A percentile compares a stretch with the other conserved stretches of the same genome.
Conservation (phyloP, 2,797 vertebrate genomes). For the Spinibarbus caldwelli region DNA sequence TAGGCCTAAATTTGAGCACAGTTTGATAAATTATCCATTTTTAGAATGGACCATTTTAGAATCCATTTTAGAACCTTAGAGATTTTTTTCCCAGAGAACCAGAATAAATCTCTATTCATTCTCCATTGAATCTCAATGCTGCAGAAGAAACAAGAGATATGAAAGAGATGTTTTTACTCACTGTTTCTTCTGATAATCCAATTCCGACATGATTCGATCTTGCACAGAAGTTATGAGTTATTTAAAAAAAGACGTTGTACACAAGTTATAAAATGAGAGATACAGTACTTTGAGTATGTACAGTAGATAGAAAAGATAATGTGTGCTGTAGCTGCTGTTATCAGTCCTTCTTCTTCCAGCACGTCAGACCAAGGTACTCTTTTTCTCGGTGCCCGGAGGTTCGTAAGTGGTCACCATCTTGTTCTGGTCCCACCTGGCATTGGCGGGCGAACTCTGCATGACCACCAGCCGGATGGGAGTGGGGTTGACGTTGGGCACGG, state of each 20-base stretch:
- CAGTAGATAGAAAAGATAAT: conserved; percentile 32
- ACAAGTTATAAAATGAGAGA: background rate
- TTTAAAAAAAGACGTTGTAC: conserved; percentile 44
- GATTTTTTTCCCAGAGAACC: background rate
- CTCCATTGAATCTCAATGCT: background rate
- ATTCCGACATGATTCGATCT: conserved; percentile 59
- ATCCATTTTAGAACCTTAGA: background rate
- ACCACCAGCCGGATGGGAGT: conserved; percentile 87
- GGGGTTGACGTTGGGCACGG: conserved; percentile 77
- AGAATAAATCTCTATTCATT: background rate
- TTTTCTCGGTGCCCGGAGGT: conserved; percentile 72
- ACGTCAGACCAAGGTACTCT: conserved; percentile 79
- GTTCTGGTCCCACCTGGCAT: conserved; percentile 71
- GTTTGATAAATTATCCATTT: background rate
- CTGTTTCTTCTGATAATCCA: conserved; percentile 66
- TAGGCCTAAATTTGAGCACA: background rate
- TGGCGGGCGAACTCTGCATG: conserved; percentile 83
- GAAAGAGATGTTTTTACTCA: conserved; percentile 55
- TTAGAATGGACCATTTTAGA: background rate
- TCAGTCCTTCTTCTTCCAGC: background rate
- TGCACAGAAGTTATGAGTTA: background rate
- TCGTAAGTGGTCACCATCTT: conserved; percentile 76
- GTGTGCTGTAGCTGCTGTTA: conserved; percentile 40
- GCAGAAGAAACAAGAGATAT: background rate
- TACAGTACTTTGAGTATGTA: conserved; percentile 11